These are phyloP conservation scores for Brenthis daphne DNA, from an alignment of 2,888 invertebrate species.

Conservation along the genomic window DNA sequence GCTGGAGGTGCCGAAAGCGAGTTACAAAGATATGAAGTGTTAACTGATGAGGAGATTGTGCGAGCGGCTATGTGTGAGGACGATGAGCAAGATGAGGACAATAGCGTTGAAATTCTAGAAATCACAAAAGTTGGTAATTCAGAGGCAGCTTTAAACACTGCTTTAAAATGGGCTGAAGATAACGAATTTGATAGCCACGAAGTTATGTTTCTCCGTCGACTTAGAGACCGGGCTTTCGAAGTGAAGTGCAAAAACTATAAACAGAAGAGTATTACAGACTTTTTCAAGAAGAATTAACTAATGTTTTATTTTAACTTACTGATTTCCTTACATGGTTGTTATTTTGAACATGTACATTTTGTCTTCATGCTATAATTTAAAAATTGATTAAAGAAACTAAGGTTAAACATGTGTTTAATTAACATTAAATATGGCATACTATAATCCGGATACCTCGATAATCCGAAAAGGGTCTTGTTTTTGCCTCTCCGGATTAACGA, in stretches of 20 bases:
- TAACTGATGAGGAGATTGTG: constrained; percentile 25
- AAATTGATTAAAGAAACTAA: constrained; percentile 34
- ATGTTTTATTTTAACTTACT: constrained; percentile 32
- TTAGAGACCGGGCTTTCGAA: constrained; percentile 38
- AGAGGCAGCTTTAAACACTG: constrained; percentile 16
- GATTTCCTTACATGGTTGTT: too few species aligned
- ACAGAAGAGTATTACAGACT: constrained; percentile 37
- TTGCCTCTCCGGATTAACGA: constrained; percentile 33
- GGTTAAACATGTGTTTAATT: constrained; percentile 32
- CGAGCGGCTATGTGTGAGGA: constrained; percentile 19
- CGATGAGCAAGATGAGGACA: constrained; percentile 14
- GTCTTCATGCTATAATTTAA: constrained; percentile 38
- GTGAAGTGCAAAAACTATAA: constrained; percentile 36
- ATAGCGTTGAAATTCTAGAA: background rate
- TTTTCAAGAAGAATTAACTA: constrained; percentile 31
- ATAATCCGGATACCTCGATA: constrained; percentile 33
- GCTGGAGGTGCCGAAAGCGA: constrained; percentile 8
- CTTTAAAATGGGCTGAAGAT: constrained; percentile 19
- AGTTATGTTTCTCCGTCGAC: constrained; percentile 40
- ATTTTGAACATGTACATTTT: too few species aligned
- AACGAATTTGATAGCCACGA: constrained; percentile 27
- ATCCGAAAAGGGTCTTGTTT: constrained; percentile 34
- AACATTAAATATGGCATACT: constrained; percentile 29
- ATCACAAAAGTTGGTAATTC: constrained; percentile 18
- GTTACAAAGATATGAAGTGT: constrained; percentile 14